Base-by-base conservation (phyloP, 2,797 vertebrate species). In the Rhinichthys osculus region DNA sequence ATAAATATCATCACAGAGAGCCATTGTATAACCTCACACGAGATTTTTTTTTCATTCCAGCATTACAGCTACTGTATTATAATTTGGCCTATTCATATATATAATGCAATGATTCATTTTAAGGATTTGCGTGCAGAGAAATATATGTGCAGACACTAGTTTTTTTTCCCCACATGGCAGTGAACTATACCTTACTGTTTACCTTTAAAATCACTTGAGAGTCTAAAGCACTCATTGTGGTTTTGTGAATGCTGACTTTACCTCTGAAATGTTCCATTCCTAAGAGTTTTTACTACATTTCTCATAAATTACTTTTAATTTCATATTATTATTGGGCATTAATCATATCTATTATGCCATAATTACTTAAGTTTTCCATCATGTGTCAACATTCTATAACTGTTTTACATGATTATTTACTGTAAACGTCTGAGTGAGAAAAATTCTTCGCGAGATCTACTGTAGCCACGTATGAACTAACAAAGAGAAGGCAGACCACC, bases 1-100 rank as follows among this genome's bases (percentile, higher is more conserved):
- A 80, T 50, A 82, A 77, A 66, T 72, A 73, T 67, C n/a, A 57
- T 83, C 52, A 88, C 81, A 90, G 83, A 88, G 87, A 80, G 71
- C 87, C 80, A 76, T 89, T 89, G 86, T 90, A 50, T 50, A 90
- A 87, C 83, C 74, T 16, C 71, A 91, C 16, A 54, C 54, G 5
- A 42, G 47, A 52, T 64, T 27, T 64, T 7, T 59, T 66, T 87
- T 90, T 90, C 78, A 85, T 90, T 88, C 42, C 80, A 70, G 23
- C 16, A 40, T 33, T 90, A 87, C 80, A 76, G 72, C 78, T 52
- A 13, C 52, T 30, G 72, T 86, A 88, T 89, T 89, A 87, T 87
- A 69, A 87, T 85, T 83, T 78, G 72, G 82, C n/a, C 71, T 86
- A 23, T 89, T 88, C 86, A 81, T 83, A 73, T 83, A 73, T 70